Base-by-base conservation (phyloP, 1,140 invertebrate species). In the Macrostomum lignano region DNA sequence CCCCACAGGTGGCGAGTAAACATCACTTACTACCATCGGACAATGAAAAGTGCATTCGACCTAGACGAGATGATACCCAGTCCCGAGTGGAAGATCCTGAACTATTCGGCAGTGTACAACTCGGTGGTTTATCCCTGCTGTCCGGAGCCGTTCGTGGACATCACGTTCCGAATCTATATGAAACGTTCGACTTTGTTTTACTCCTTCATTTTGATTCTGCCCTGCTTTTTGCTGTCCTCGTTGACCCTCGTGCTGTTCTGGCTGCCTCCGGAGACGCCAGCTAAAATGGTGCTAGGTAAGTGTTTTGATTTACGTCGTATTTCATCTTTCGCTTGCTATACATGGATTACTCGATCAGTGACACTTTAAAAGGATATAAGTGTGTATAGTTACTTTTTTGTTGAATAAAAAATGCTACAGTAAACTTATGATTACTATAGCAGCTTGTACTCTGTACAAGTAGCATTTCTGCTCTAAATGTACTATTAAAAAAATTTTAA, bases 191-290 rank as follows among this genome's bases (percentile, higher is more conserved):
- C 37, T 21, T 39, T 37, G 2, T 40, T 40, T 34, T 39, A 40
- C 24, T 17, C 17, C 28, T 39, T 34, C 17, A 38, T 40, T 19
- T 25, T 40, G n/a, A 35, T 40, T 10, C 36, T 40, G 11, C 38
- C 38, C 19, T 38, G 36, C 25, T 22, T 40, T 14, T 26, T 40
- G 7, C 40, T 60, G 14, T 58, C 57, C 9, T 51, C 44, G 10
- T 40, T 60, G 21, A 58, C 55, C 6, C 40, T 58, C 35, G 52
- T 57, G 11, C 42, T 60, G 7, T 58, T 60, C 43, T 60, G 55
- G 54, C 42, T 58, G 25, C 55, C 55, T 5, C 55, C 49, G 5
- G 57, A 60, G 39, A 56, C 54, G 9, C 55, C 55, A 21, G 52
- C 57, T 22, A 60, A 60, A 44, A 52, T 60, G 47, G 49, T 54